Evolutionary conservation across 2,888 invertebrate species (phyloP), one percentile per base, ranked within the genome.

Genomic region (Notocelia uddmanniana): DNA sequence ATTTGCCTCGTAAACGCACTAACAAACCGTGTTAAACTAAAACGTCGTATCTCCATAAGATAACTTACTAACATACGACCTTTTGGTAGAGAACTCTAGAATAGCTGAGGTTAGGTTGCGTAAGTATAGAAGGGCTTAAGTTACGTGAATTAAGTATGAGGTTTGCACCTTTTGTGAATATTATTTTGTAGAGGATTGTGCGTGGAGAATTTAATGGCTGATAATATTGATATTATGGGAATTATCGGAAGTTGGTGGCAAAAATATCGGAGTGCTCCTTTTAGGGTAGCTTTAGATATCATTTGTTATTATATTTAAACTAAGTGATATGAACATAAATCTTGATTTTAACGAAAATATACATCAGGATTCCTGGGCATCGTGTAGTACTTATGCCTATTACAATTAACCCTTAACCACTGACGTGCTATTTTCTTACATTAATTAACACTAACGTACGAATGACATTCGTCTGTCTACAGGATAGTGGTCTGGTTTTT

Each of bases 1-100:
- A 85, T 86, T 82, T 80, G 83, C 82, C 83, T 83, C 85, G 85
- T 87, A 84, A 87, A 86, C 85, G 86, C 84, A 85, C 84, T 83
- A 86, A 87, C 85, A 11, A 23, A 60, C 45, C 2, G 1, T 26
- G 10, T 9, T 59, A 15, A 6, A 45, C 11, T 2, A 11, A 45
- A 60, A 60, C 11, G 23, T 60, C 60, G 2, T 45, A 60, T 45
- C n/a, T n/a, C 11, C 26, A 6, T 60, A 11, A 0, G 18, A 45
- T 26, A 0, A 18, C 15, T 23, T 18, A 23, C 0, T 23, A 3
- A 18, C 2, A 26, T 60, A 60, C 45, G 41, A 23, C 45, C 45
- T 48, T 60, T 48, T 60, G 21, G 2, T 23, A 60, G n/a, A 45
- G 15, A 45, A 45, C 8, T 18, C 10, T 5, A 18, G 80, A 88